Evolutionary conservation across 2,113 vertebrate genomes (phyloP).

Genomic region (Podarcis muralis): DNA sequence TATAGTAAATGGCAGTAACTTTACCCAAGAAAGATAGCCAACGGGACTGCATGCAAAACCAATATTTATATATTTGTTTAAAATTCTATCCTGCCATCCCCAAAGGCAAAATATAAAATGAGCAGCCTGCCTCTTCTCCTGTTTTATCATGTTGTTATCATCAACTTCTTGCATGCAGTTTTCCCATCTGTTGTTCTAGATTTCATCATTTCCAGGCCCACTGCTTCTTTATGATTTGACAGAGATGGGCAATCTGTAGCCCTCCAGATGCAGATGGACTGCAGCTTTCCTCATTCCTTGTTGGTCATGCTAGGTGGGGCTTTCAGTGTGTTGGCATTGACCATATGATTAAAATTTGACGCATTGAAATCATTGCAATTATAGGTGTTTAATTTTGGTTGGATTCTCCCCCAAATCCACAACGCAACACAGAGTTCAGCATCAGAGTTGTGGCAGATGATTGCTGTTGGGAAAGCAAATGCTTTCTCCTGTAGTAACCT

Average conservation of each 20-base stretch:
- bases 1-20: not conserved
- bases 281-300: too few relatives aligned
- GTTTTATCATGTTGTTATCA: not conserved
- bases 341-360: not conserved
- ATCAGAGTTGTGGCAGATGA: not conserved
- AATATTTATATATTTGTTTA: not conserved
- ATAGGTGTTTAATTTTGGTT: not conserved
- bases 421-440: not conserved
- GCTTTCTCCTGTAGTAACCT: not conserved
- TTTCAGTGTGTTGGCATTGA: not conserved
- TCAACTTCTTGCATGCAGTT: not conserved
- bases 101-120: slow-evolving; percentile 12
- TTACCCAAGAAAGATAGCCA: not conserved
- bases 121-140: not conserved
- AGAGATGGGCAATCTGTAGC: not conserved
- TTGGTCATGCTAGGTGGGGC: too few relatives aligned
- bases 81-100: not conserved
- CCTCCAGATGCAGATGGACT: too few relatives aligned
- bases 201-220: not conserved
- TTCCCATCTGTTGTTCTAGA: not conserved
- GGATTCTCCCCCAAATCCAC: not conserved
- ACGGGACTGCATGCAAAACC: not conserved
- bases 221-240: not conserved
- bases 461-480: not conserved
- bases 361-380: not conserved